Evolutionary conservation across 2,888 invertebrate genomes (phyloP).

Genomic region (Alcis repandata): DNA sequence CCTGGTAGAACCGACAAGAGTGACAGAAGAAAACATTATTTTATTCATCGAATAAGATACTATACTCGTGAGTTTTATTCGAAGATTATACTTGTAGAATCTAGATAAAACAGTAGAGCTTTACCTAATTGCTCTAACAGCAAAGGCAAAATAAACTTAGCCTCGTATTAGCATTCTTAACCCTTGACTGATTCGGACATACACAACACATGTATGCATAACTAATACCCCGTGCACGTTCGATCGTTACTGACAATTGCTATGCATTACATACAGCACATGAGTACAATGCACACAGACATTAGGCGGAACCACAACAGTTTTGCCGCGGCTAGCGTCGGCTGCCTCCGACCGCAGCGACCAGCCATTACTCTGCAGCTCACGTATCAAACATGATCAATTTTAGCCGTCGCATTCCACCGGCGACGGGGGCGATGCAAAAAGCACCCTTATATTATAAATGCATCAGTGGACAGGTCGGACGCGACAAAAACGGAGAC

Average conservation of each 20-base stretch:
- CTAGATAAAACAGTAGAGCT: not conserved
- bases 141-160: not conserved
- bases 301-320: conserved; percentile 49
- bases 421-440: conserved; percentile 77
- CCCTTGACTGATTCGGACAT: conserved; percentile 32
- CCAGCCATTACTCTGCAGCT: conserved; percentile 74
- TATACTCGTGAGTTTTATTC: no score
- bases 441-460: conserved; percentile 87
- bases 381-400: conserved; percentile 86
- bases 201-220: conserved; percentile 50
- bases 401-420: conserved; percentile 86
- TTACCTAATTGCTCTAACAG: not conserved
- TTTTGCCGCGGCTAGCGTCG: conserved; percentile 29
- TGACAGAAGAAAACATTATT: no score
- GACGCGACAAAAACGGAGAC: conserved; percentile 80
- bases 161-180: conserved; percentile 22
- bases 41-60: no score
- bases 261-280: conserved; percentile 37
- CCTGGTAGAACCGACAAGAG: no score
- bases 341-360: conserved; percentile 49
- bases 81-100: no score
- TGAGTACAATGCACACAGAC: conserved; percentile 41
- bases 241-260: conserved; percentile 41
- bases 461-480: conserved; percentile 86
- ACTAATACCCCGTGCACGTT: conserved; percentile 56